Evolutionary conservation across 2,888 invertebrate species (phyloP).

Genomic region (Mesoligia furuncula): DNA sequence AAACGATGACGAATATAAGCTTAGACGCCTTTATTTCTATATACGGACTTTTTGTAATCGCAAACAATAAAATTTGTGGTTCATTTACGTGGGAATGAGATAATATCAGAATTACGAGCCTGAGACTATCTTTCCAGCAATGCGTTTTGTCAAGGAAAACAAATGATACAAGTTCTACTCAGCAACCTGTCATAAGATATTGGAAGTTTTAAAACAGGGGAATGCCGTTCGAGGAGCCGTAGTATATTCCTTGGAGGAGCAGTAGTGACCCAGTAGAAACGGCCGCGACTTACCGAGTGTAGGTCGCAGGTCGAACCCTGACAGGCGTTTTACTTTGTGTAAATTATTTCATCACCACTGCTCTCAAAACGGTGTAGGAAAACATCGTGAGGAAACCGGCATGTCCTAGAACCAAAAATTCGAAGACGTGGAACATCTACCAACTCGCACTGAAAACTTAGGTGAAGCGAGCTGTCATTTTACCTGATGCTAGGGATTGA

Average conservation of each 20-base stretch:
- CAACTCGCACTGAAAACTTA: not conserved
- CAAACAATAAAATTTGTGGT: conserved; percentile 21
- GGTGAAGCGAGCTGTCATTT: too few species aligned
- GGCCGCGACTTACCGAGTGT: not conserved
- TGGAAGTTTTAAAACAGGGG: not conserved
- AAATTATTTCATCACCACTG: not conserved
- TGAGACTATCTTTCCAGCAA: conserved; percentile 2
- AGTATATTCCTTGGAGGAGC: too few species aligned
- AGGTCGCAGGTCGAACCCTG: not conserved
- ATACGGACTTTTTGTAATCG: conserved; percentile 35
- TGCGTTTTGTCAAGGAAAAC: not conserved
- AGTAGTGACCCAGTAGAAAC: not conserved
- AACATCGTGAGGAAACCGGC: not conserved
- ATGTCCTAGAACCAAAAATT: not conserved
- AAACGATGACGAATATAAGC: conserved; percentile 52
- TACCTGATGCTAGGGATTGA: too few species aligned
- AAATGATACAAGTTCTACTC: not conserved
- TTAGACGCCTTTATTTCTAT: conserved; percentile 49
- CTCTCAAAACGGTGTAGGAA: not conserved
- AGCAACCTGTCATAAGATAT: not conserved
- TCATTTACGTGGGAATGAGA: conserved; percentile 27
- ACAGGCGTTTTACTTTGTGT: not conserved
- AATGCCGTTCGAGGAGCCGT: too few species aligned
- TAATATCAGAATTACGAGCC: conserved; percentile 17
- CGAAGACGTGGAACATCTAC: not conserved